phyloP scores from a whole-genome alignment of 2,888 invertebrate species.

The Meandrusa payeni region DNA sequence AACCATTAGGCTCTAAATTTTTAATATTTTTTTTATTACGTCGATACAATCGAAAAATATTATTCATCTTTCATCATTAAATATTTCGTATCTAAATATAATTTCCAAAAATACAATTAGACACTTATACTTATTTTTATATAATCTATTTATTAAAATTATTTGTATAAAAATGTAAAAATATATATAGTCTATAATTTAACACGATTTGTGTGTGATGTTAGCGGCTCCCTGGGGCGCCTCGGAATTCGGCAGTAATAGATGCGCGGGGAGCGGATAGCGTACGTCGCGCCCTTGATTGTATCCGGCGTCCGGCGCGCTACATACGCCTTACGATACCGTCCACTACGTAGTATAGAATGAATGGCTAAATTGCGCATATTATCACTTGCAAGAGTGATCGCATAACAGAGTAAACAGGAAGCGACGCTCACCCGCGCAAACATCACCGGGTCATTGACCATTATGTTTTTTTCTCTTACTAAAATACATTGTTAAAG shows the following conservation, averaged over 20 bases:
- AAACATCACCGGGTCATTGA: conserved; percentile 42
- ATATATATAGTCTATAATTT: no score
- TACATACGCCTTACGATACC: conserved; percentile 27
- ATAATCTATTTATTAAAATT: no score
- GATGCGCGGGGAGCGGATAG: conserved; percentile 23
- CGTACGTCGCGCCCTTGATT: conserved; percentile 53
- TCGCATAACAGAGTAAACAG: conserved; percentile 42
- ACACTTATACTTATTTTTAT: no score
- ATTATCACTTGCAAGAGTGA: conserved; percentile 34
- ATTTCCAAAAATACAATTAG: no score
- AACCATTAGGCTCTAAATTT: background rate
- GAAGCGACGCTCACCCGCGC: conserved; percentile 34
- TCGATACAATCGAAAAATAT: no score
- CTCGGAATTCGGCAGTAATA: conserved; percentile 19
- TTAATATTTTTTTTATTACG: no score
- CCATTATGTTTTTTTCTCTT: conserved; percentile 33
- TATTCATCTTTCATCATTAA: no score
- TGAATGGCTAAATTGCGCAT: conserved; percentile 32
- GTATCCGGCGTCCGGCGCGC: conserved; percentile 42
- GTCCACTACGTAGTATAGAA: conserved; percentile 7
- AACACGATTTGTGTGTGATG: no score
- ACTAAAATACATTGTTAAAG: conserved; percentile 26
- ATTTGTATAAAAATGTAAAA: no score
- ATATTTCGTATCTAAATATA: no score
- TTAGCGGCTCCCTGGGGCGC: background rate